Evolutionary conservation across 2,797 vertebrate genomes (phyloP).

Genomic region (Mus spretus): DNA sequence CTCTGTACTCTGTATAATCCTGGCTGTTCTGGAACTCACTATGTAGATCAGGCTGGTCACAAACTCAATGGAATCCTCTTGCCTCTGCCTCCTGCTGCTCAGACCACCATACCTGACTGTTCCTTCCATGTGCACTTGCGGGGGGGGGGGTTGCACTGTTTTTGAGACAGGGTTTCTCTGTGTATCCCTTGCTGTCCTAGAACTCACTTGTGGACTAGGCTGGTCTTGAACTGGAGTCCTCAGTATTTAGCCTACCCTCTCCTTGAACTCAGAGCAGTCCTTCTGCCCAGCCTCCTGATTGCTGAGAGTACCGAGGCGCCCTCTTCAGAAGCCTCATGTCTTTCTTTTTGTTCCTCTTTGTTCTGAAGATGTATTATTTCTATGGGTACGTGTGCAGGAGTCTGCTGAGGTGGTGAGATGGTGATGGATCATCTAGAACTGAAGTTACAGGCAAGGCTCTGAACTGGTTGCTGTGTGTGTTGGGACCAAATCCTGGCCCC

Average conservation of each 20-base stretch:
- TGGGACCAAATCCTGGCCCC: not conserved
- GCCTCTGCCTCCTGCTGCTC: not conserved
- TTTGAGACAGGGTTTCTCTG: not conserved
- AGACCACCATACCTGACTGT: not conserved
- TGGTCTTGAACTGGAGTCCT: not conserved
- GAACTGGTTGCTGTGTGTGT: not conserved
- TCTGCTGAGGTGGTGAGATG: not conserved
- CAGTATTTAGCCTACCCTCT: not conserved
- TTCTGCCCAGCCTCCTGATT: not conserved
- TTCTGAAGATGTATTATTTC: not conserved
- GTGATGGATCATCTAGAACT: not conserved
- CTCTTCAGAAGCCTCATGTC: not conserved
- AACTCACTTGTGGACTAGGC: not conserved
- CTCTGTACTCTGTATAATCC: not conserved
- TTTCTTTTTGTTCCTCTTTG: not conserved
- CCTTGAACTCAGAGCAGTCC: not conserved
- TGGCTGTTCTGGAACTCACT: not conserved
- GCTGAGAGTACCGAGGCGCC: not conserved
- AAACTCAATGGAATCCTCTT: not conserved
- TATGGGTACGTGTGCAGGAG: not conserved
- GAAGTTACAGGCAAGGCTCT: not conserved
- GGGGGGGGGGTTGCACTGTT: not conserved
- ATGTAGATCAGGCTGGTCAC: not conserved
- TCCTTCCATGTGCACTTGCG: not conserved
- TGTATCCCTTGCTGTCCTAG: not conserved